Evolutionary conservation across 2,888 invertebrate genomes (phyloP).

Genomic region (Eristalis tenax): DNA sequence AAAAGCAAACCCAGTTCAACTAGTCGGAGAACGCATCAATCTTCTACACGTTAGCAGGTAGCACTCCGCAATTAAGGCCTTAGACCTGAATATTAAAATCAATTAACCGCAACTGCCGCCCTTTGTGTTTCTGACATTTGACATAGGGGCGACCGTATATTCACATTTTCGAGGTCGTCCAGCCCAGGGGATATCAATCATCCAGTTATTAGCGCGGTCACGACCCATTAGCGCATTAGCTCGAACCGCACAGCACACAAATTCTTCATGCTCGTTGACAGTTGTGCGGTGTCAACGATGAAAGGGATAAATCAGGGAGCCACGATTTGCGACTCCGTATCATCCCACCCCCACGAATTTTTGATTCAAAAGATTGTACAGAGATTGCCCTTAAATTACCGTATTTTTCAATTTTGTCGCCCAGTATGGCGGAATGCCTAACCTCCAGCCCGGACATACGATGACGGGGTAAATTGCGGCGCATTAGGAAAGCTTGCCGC

Average conservation of each 20-base stretch:
- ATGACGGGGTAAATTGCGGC: conserved; percentile 38
- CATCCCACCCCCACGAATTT: not conserved
- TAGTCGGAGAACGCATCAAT: conserved; percentile 46
- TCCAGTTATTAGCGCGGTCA: conserved; percentile 54
- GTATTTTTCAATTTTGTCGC: conserved; percentile 69
- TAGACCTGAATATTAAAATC: conserved; percentile 69
- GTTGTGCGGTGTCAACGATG: not conserved
- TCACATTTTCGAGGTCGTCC: conserved; percentile 44
- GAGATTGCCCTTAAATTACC: conserved; percentile 66
- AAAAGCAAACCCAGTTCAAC: conserved; percentile 28
- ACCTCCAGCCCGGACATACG: conserved; percentile 7
- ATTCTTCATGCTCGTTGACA: conserved; percentile 44
- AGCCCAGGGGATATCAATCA: conserved; percentile 63
- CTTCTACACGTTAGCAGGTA: conserved; percentile 10
- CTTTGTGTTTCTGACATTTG: conserved; percentile 5
- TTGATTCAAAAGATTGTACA: conserved; percentile 54
- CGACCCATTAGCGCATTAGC: conserved; percentile 61
- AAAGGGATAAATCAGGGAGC: conserved; percentile 29
- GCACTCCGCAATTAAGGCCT: conserved; percentile 56
- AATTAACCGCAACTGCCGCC: conserved; percentile 62
- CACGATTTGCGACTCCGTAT: not conserved
- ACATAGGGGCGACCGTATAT: not conserved
- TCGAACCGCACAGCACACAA: conserved; percentile 33
- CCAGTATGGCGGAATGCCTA: not conserved
- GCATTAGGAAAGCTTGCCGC: conserved; percentile 44